phyloP scores from a whole-genome alignment of 2,797 vertebrate genomes.

The Natrix natrix region DNA sequence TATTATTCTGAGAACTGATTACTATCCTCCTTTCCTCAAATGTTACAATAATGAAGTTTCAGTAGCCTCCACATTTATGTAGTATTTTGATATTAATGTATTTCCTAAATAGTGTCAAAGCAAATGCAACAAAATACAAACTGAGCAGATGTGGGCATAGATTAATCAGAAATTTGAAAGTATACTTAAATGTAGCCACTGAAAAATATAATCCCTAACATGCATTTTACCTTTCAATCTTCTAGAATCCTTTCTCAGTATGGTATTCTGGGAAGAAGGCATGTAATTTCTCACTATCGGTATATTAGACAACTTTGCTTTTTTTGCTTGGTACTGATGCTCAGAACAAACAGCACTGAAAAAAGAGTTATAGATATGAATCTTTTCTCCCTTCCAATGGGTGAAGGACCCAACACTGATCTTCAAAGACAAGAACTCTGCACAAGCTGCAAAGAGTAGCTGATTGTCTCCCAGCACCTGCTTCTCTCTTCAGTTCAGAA shows the following conservation, averaged over 20 bases:
- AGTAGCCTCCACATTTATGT: not conserved
- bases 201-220: not conserved
- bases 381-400: not conserved
- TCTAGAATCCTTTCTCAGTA: not conserved
- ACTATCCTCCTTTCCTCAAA: not conserved
- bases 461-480: not conserved
- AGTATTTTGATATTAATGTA: not conserved
- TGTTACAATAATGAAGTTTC: not conserved
- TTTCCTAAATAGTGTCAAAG: not conserved
- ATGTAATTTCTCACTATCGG: not conserved
- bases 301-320: not conserved
- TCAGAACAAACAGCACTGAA: not conserved
- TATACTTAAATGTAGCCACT: not conserved
- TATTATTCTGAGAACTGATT: not conserved
- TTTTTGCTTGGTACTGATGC: not conserved
- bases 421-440: not conserved
- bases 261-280: not conserved
- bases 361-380: not conserved
- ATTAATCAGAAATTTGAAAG: not conserved
- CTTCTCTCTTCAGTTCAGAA: not conserved
- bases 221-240: not conserved
- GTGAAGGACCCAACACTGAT: not conserved
- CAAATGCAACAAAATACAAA: not conserved
- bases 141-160: not conserved
- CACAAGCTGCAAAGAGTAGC: not conserved